phyloP scores from a whole-genome alignment of 2,888 invertebrate genomes.

The Ischnus inquisitorius region DNA sequence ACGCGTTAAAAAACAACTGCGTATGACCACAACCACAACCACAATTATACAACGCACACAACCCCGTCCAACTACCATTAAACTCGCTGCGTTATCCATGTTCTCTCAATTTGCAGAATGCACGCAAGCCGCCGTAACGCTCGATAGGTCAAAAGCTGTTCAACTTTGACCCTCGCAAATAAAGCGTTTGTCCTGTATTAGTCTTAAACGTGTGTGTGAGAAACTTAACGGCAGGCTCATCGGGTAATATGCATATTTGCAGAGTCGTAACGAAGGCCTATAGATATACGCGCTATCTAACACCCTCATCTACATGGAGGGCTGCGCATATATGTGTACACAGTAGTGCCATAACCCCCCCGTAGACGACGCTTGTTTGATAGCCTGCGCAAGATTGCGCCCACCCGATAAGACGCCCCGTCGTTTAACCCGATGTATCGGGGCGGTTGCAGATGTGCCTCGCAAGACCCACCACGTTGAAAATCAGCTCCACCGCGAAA shows the following conservation, averaged over 20 bases:
- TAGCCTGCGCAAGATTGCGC: conserved; percentile 19
- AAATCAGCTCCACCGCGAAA: conserved; percentile 23
- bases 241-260: neutral
- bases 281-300: too few species aligned
- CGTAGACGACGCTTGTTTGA: conserved; percentile 13
- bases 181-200: neutral
- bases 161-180: too few species aligned
- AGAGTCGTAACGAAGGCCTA: too few species aligned
- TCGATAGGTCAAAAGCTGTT: too few species aligned
- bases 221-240: neutral
- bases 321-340: neutral
- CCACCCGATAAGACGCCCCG: conserved; percentile 40
- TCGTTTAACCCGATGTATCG: conserved; percentile 41
- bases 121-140: too few species aligned
- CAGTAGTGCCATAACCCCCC: neutral
- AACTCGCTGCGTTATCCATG: too few species aligned
- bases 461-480: conserved; percentile 21
- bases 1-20: too few species aligned
- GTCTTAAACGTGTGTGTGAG: neutral
- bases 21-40: too few species aligned
- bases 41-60: too few species aligned
- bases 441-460: conserved; percentile 34
- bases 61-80: too few species aligned
- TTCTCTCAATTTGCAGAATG: too few species aligned
- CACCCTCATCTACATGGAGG: too few species aligned